These are phyloP conservation scores for Drosophila robusta DNA, from an alignment of 2,888 invertebrate genomes.

Conservation along the genomic window DNA sequence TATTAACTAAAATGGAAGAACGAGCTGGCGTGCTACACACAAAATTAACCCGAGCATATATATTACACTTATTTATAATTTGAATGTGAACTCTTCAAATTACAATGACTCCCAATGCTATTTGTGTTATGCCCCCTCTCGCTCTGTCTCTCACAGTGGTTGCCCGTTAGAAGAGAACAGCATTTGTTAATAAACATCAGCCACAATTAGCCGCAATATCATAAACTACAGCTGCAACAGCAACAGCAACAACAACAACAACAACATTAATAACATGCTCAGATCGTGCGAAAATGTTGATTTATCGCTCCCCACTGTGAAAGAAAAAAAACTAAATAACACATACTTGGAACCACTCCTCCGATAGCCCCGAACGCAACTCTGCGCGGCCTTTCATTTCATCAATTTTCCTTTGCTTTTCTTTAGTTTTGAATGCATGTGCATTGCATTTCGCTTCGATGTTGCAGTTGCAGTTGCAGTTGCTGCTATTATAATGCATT, in stretches of 20 bases:
- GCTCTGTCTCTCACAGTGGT: not conserved
- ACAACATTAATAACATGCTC: not conserved
- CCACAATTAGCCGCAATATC: conserved; percentile 50
- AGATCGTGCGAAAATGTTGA: conserved; percentile 55
- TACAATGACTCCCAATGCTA: conserved; percentile 22
- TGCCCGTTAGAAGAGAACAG: conserved; percentile 35
- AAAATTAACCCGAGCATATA: not conserved
- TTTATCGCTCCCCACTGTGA: conserved; percentile 24
- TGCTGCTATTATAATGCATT: conserved; percentile 13
- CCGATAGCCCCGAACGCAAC: conserved; percentile 27
- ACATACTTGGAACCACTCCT: conserved; percentile 11
- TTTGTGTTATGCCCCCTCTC: conserved; percentile 6
- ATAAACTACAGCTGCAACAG: conserved; percentile 31
- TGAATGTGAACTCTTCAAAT: conserved; percentile 3
- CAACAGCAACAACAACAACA: conserved; percentile 11
- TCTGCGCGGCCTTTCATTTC: conserved; percentile 24
- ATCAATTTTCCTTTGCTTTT: conserved; percentile 13
- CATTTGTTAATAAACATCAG: conserved; percentile 37
- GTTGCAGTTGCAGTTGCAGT: conserved; percentile 8
- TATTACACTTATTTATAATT: not conserved
- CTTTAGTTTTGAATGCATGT: conserved; percentile 6
- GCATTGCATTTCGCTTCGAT: conserved; percentile 18
- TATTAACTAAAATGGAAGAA: not conserved
- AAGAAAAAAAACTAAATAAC: conserved; percentile 2
- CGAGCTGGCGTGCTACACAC: too few species aligned